Percentiles rank a stretch among this genome's conserved stretches.
phyloP scores from a whole-genome alignment of 2,888 invertebrate genomes.

The Bedellia somnulentella region DNA sequence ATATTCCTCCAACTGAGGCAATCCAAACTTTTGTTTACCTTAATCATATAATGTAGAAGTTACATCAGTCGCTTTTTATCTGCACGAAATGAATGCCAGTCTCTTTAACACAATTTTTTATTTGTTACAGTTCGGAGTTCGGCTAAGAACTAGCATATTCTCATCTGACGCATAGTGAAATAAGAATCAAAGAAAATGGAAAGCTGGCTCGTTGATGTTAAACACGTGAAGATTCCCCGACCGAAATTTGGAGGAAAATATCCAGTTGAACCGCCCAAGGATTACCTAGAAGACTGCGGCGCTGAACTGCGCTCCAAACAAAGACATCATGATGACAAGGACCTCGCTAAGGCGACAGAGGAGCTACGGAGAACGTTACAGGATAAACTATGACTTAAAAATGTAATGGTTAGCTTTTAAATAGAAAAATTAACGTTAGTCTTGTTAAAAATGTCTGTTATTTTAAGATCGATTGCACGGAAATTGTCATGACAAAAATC shows the following conservation, averaged over 20 bases:
- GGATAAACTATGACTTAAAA: conserved; percentile 68
- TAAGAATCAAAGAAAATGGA: no score
- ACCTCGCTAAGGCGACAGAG: conserved; percentile 71
- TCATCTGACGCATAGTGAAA: no score
- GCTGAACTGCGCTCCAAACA: conserved; percentile 54
- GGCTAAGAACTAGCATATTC: no score
- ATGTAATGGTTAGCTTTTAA: conserved; percentile 10
- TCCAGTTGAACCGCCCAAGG: conserved; percentile 76
- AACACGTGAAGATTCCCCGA: conserved; percentile 79
- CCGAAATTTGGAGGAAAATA: conserved; percentile 76
- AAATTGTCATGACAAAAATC: no score
- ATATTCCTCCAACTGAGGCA: conserved; percentile 15
- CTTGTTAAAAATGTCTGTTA: no score
- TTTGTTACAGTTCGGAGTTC: no score
- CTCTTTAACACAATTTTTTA: no score
- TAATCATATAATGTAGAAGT: conserved; percentile 2
- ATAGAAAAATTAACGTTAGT: no score
- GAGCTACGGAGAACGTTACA: conserved; percentile 75
- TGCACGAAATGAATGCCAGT: no score
- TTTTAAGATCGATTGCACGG: no score
- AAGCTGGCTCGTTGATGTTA: conserved; percentile 82
- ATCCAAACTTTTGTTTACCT: conserved; percentile 16
- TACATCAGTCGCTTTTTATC: no score
- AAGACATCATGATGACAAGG: conserved; percentile 51
- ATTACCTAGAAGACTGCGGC: conserved; percentile 70